phyloP scores from a whole-genome alignment of 1,140 invertebrate genomes.

The Pachypsylla venusta region DNA sequence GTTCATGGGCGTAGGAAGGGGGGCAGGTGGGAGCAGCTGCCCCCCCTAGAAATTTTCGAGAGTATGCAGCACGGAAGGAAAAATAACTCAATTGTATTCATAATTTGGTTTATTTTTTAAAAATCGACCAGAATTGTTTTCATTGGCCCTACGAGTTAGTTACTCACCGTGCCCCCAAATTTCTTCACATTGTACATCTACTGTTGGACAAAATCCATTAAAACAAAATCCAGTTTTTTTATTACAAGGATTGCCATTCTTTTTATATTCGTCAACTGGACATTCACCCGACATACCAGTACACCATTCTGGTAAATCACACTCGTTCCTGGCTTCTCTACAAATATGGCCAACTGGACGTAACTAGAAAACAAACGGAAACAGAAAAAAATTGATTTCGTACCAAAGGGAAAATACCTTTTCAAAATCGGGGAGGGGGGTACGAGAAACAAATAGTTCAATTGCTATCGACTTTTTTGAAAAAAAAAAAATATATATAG shows the following conservation, averaged over 20 bases:
- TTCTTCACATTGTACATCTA: conserved; percentile 68
- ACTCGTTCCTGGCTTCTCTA: conserved; percentile 71
- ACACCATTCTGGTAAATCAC: conserved; percentile 86
- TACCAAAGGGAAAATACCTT: too few relatives aligned
- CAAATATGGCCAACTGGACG: conserved; percentile 59
- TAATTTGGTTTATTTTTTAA: conserved; percentile 11
- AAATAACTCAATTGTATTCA: too few relatives aligned
- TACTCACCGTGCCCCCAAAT: conserved; percentile 68
- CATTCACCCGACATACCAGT: conserved; percentile 72
- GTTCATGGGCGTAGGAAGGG: too few relatives aligned
- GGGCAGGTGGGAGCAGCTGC: too few relatives aligned
- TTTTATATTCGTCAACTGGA: conserved; percentile 72
- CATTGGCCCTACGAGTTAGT: too few relatives aligned
- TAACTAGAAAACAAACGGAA: conserved; percentile 39
- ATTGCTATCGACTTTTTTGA: too few relatives aligned
- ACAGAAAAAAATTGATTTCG: too few relatives aligned
- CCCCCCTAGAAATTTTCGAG: too few relatives aligned
- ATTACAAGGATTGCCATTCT: conserved; percentile 74
- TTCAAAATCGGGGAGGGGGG: too few relatives aligned
- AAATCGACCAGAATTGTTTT: conserved; percentile 12
- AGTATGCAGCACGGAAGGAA: too few relatives aligned
- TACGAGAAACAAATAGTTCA: too few relatives aligned
- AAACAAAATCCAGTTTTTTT: conserved; percentile 63
- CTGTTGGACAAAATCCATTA: conserved; percentile 76
- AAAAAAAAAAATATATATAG: too few relatives aligned